Conservation (phyloP, 2,888 invertebrate genomes). For the Pristionchus mayeri region DNA sequence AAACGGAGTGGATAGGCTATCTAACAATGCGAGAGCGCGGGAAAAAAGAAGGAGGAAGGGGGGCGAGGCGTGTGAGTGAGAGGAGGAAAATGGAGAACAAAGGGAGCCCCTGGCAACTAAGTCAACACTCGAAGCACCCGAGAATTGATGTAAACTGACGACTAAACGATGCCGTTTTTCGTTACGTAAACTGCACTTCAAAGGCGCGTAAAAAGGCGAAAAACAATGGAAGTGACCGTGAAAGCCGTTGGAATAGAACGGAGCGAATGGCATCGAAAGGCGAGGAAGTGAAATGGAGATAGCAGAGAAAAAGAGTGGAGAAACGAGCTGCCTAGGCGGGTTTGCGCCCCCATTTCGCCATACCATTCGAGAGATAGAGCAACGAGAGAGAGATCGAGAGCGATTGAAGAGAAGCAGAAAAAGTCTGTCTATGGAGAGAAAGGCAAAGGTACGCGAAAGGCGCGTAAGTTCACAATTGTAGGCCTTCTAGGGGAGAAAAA, state of each 20-base stretch:
- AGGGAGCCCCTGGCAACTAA: slow-evolving; percentile 34
- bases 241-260: slow-evolving; percentile 12
- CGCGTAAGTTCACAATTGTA: background rate
- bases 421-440: background rate
- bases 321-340: slow-evolving; percentile 15
- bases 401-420: background rate
- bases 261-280: slow-evolving; percentile 13
- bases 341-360: slow-evolving; percentile 31
- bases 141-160: slow-evolving; percentile 25
- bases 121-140: background rate
- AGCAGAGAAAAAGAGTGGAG: background rate
- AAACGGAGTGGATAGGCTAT: background rate
- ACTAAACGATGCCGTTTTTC: too few species aligned
- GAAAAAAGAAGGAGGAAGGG: background rate
- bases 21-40: background rate
- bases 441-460: background rate
- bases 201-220: too few species aligned
- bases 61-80: too few species aligned
- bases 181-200: background rate
- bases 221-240: slow-evolving; percentile 8
- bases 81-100: background rate
- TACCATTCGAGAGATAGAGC: slow-evolving; percentile 23
- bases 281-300: background rate
- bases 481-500: background rate
- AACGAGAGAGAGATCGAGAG: background rate